Percentiles rank a stretch among this genome's conserved stretches.
Evolutionary conservation across 1,140 invertebrate species (phyloP).

Genomic region (Drosophila ficusphila): DNA sequence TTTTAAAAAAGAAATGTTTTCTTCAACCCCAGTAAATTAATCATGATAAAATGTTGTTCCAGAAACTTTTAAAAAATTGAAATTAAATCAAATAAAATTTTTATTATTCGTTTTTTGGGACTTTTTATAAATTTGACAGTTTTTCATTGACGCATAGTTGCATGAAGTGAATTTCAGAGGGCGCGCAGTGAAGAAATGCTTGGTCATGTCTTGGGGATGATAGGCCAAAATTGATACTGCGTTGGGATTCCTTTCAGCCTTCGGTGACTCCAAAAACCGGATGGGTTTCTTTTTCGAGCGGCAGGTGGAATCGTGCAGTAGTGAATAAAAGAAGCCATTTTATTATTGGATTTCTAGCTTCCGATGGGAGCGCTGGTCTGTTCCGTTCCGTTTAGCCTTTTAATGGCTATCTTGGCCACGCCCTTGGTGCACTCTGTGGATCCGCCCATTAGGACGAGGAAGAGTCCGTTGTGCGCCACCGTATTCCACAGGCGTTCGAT

Average conservation of each 20-base stretch:
- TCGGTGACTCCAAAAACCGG: background rate
- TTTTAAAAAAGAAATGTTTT: too few relatives aligned
- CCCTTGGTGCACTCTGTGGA: constrained; percentile 75
- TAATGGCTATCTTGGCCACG: constrained; percentile 80
- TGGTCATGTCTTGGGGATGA: constrained; percentile 7
- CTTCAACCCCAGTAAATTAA: too few relatives aligned
- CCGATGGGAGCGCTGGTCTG: constrained; percentile 25
- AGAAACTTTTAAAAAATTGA: constrained; percentile 29
- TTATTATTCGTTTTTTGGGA: constrained; percentile 17
- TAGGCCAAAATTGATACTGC: constrained; percentile 37
- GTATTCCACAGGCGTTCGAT: constrained; percentile 87
- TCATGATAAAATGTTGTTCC: background rate
- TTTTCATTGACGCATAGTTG: constrained; percentile 20
- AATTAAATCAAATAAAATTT: constrained; percentile 50
- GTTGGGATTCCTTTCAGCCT: background rate
- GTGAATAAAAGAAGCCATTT: background rate
- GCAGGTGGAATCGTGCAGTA: background rate
- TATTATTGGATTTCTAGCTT: constrained; percentile 9
- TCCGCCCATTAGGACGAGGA: constrained; percentile 87
- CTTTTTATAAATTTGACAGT: constrained; percentile 34
- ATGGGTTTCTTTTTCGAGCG: background rate
- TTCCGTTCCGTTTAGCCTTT: constrained; percentile 54
- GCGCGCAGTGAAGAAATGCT: background rate
- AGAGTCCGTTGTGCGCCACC: constrained; percentile 85
- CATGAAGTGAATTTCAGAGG: constrained; percentile 23